Conservation (phyloP, 92 coral and sea anemone genomes). For the Chrysogorgia sp. region DNA sequence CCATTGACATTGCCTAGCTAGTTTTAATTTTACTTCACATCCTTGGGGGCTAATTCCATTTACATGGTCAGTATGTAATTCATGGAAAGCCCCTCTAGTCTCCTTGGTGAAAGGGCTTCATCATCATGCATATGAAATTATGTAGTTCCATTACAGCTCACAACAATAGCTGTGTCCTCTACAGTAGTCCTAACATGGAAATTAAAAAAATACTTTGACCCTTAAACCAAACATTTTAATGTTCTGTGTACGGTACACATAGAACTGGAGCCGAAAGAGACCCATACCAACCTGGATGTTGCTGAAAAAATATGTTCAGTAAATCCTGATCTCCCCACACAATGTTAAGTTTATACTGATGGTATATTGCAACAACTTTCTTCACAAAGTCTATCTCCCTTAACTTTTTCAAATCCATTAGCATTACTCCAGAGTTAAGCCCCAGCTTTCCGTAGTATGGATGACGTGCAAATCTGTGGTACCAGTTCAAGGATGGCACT, state of each 20-base stretch:
- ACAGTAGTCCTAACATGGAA: too few species aligned
- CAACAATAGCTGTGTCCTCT: too few species aligned
- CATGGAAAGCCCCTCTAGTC: too few species aligned
- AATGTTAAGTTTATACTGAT: conserved; percentile 69
- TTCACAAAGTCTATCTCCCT: conserved; percentile 67
- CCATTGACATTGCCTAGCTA: background rate
- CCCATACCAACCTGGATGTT: conserved; percentile 74
- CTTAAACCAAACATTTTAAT: too few species aligned
- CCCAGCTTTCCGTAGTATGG: conserved; percentile 91
- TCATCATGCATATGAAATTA: too few species aligned
- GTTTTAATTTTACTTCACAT: background rate
- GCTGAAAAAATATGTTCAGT: conserved; percentile 79
- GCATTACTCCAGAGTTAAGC: conserved; percentile 96
- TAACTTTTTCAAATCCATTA: conserved; percentile 89
- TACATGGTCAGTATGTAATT: too few species aligned
- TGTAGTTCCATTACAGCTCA: too few species aligned
- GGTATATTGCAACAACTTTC: conserved; percentile 69
- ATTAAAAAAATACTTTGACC: too few species aligned
- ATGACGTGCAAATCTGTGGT: conserved; percentile 86
- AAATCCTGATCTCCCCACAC: conserved; percentile 98
- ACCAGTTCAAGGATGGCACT: conserved; percentile 74
- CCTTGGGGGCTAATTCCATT: too few species aligned
- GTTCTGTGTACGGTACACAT: background rate
- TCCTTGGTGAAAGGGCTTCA: too few species aligned
- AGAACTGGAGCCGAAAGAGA: background rate